phyloP scores from a whole-genome alignment of 2,113 vertebrate species.

The Cephalopterus ornatus region DNA sequence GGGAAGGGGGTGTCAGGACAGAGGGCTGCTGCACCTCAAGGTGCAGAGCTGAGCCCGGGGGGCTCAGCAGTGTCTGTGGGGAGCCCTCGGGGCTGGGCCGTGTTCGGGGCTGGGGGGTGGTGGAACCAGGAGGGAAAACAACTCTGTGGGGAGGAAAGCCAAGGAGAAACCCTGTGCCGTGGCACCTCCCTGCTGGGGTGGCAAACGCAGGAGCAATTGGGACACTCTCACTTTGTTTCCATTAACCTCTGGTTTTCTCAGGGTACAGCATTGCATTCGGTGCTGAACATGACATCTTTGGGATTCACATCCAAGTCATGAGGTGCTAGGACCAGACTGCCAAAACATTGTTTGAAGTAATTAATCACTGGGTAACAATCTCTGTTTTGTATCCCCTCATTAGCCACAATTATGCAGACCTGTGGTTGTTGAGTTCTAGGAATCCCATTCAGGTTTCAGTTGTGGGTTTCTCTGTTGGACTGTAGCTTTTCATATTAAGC shows the following conservation, averaged over 20 bases:
- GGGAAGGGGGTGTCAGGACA: neutral
- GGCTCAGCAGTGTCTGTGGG: neutral
- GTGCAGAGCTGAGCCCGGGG: neutral
- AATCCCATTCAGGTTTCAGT: conserved; percentile 8
- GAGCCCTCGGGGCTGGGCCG: neutral
- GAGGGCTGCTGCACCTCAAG: neutral
- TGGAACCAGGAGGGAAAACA: neutral
- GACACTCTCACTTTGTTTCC: neutral
- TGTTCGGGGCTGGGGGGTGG: neutral
- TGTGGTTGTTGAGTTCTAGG: neutral
- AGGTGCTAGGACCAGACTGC: conserved; percentile 69
- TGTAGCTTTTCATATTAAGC: neutral
- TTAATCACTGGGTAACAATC: conserved; percentile 17
- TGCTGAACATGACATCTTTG: conserved; percentile 45
- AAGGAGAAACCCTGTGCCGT: neutral
- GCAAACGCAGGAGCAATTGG: neutral
- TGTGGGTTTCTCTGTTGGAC: neutral
- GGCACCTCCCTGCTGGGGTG: neutral
- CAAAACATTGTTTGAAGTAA: conserved; percentile 46
- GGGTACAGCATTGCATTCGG: conserved; percentile 54
- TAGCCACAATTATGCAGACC: neutral
- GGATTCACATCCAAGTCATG: conserved; percentile 56
- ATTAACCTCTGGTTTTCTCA: conserved; percentile 62
- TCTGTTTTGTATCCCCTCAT: conserved; percentile 19
- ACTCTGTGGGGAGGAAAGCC: fast-evolving